A percentile compares a stretch with the other conserved stretches of the same genome.
Conservation (phyloP, 2,797 vertebrate genomes). For the Rhinatrema bivittatum region DNA sequence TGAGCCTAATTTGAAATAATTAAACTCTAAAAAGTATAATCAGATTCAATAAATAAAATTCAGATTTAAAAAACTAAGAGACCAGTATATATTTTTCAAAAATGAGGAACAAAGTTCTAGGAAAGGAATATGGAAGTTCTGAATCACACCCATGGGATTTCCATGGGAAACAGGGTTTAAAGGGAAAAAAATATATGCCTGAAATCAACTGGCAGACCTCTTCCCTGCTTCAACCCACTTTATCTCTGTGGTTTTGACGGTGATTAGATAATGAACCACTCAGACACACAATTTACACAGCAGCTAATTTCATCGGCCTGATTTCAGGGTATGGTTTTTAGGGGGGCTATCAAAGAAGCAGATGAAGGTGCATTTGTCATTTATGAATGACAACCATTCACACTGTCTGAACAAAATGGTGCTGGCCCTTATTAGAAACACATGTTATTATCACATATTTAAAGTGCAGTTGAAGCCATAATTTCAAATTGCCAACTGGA, state of each 20-base stretch:
- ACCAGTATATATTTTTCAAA: too few relatives aligned
- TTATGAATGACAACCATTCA: conserved; percentile 76
- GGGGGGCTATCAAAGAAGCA: conserved; percentile 66
- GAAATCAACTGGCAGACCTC: conserved; percentile 75
- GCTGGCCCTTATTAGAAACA: conserved; percentile 70
- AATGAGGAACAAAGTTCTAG: conserved; percentile 37
- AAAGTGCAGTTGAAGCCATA: conserved; percentile 73
- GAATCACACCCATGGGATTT: conserved; percentile 51
- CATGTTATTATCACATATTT: conserved; percentile 77
- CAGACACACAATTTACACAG: conserved; percentile 88
- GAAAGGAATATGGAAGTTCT: conserved; percentile 57
- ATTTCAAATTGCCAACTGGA: conserved; percentile 75
- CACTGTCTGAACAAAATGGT: conserved; percentile 69
- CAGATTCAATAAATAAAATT: too few relatives aligned
- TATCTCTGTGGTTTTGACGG: conserved; percentile 80
- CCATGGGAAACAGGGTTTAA: conserved; percentile 62
- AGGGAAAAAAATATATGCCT: conserved; percentile 33
- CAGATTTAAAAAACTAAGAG: too few relatives aligned
- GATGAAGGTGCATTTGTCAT: conserved; percentile 80
- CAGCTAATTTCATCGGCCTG: conserved; percentile 85
- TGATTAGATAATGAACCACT: conserved; percentile 98
- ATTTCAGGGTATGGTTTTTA: conserved; percentile 77
- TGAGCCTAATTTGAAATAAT: too few relatives aligned
- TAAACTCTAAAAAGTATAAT: too few relatives aligned
- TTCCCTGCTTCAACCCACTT: conserved; percentile 81